A percentile compares a stretch with the other conserved stretches of the same genome.
These are phyloP conservation scores for Diachasma alloeum DNA, from an alignment of 1,140 invertebrate species.

Conservation along the genomic window DNA sequence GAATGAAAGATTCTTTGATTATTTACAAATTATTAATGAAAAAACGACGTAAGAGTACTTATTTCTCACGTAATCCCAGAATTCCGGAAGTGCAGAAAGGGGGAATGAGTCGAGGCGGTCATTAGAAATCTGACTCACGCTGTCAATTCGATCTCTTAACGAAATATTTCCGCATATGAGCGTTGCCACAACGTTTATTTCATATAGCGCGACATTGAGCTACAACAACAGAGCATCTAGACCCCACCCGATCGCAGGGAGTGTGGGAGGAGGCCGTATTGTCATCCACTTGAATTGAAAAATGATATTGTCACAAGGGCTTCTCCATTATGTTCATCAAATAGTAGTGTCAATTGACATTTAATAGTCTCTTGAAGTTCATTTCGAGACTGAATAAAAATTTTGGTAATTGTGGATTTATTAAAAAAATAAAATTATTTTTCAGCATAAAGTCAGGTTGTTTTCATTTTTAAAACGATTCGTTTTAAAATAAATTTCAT, in stretches of 20 bases:
- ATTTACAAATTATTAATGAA: too few species aligned
- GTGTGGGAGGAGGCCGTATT: not conserved
- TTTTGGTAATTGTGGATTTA: too few species aligned
- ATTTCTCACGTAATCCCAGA: not conserved
- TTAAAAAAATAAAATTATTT: too few species aligned
- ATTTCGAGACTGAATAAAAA: too few species aligned
- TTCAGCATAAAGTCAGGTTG: too few species aligned
- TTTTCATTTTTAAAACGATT: too few species aligned
- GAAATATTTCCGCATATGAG: slow-evolving; percentile 9
- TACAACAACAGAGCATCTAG: not conserved
- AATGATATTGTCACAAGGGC: not conserved
- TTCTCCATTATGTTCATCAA: not conserved
- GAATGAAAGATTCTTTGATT: too few species aligned
- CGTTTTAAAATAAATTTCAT: too few species aligned
- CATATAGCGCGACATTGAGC: not conserved
- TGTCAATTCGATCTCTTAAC: slow-evolving; percentile 11
- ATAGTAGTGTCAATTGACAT: too few species aligned
- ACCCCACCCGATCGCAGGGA: not conserved
- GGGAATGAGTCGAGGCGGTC: not conserved
- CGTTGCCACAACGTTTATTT: not conserved
- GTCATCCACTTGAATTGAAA: not conserved
- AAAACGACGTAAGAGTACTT: too few species aligned
- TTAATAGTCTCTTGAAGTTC: too few species aligned
- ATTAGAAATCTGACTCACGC: slow-evolving; percentile 3
- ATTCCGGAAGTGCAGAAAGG: not conserved